Evolutionary conservation across 2,888 invertebrate species (phyloP).

Genomic region (Drosophila lacicola): DNA sequence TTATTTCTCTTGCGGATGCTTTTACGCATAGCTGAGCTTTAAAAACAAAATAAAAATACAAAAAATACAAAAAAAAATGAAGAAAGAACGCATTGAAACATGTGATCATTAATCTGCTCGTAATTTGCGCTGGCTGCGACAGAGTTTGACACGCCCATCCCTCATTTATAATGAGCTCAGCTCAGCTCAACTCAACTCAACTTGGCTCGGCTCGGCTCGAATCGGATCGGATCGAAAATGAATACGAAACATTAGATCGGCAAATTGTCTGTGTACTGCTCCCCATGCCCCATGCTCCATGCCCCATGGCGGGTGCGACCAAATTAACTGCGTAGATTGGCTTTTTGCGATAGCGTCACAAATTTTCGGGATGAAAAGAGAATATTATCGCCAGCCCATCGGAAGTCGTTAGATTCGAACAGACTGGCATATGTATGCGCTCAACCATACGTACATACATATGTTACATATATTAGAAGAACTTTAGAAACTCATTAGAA

Average conservation of each 20-base stretch:
- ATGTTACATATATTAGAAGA: background rate
- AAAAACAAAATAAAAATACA: constrained; percentile 19
- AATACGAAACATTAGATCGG: constrained; percentile 50
- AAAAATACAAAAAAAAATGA: constrained; percentile 22
- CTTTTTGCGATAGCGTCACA: constrained; percentile 65
- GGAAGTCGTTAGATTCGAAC: constrained; percentile 66
- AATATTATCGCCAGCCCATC: constrained; percentile 68
- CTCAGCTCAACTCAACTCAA: constrained; percentile 21
- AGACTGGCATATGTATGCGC: constrained; percentile 18
- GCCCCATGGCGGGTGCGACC: constrained; percentile 54
- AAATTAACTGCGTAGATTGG: constrained; percentile 67
- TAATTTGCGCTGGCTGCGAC: constrained; percentile 66
- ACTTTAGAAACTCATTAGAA: background rate
- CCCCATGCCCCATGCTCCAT: background rate
- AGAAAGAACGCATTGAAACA: constrained; percentile 67
- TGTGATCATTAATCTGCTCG: constrained; percentile 70
- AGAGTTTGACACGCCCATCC: constrained; percentile 67
- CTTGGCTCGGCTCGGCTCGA: background rate
- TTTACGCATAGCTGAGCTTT: constrained; percentile 68
- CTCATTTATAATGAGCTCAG: constrained; percentile 69
- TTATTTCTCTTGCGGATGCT: constrained; percentile 47
- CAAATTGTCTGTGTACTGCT: constrained; percentile 39
- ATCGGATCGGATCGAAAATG: constrained; percentile 18
- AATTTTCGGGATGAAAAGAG: constrained; percentile 73
- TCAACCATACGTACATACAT: background rate